Evolutionary conservation across 1,140 invertebrate genomes (phyloP).

Genomic region (Harpegnathos saltator): DNA sequence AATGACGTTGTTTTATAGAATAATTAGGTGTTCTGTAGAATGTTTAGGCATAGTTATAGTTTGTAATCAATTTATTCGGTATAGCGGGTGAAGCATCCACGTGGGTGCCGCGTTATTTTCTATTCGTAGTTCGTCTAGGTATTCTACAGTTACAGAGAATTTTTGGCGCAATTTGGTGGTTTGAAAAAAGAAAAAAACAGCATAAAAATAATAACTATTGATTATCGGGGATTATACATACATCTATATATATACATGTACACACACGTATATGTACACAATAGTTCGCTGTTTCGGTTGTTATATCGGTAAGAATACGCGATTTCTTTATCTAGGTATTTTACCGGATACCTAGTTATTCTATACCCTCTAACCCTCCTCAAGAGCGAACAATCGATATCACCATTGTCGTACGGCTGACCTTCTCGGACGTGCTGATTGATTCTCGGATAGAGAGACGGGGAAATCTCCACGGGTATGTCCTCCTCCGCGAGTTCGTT

Average conservation of each 20-base stretch:
- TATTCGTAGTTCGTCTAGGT: slow-evolving; percentile 49
- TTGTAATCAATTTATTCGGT: slow-evolving; percentile 46
- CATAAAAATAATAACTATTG: not conserved
- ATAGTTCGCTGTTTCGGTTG: not conserved
- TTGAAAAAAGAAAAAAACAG: not conserved
- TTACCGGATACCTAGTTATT: slow-evolving; percentile 46
- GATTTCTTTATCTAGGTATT: slow-evolving; percentile 28
- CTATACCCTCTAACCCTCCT: not conserved
- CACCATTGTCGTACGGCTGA: not conserved
- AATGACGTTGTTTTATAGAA: slow-evolving; percentile 59
- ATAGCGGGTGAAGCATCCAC: slow-evolving; percentile 32
- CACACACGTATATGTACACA: too few species aligned
- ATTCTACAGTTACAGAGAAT: slow-evolving; percentile 47
- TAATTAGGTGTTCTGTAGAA: slow-evolving; percentile 62
- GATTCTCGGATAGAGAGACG: slow-evolving; percentile 29
- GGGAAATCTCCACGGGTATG: too few species aligned
- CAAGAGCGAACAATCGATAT: not conserved
- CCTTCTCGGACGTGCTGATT: slow-evolving; percentile 26
- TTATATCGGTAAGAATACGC: not conserved
- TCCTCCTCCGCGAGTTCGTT: too few species aligned
- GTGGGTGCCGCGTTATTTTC: slow-evolving; percentile 46
- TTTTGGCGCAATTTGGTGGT: slow-evolving; percentile 58
- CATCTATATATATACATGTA: too few species aligned
- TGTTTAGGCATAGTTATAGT: slow-evolving; percentile 51
- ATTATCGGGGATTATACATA: slow-evolving; percentile 8